Evolutionary conservation across 2,113 vertebrate genomes (phyloP).

Genomic region (Sula dactylatra): DNA sequence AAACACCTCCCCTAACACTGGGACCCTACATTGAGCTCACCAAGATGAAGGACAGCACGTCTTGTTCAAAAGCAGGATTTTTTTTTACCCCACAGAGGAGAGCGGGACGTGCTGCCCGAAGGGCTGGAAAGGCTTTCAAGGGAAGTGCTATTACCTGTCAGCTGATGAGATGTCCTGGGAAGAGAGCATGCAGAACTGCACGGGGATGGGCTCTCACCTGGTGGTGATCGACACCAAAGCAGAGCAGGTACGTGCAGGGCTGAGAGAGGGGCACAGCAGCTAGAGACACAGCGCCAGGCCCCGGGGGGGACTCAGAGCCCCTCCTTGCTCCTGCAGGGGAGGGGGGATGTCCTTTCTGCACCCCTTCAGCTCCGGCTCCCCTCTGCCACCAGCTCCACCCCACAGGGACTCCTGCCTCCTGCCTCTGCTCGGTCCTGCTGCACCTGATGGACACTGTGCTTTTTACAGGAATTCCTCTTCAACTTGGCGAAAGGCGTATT

Average conservation of each 20-base stretch:
- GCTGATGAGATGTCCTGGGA: background rate
- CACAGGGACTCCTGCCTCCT: background rate
- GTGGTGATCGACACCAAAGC: constrained; percentile 50
- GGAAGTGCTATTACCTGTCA: constrained; percentile 66
- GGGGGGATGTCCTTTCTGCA: background rate
- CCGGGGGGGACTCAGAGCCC: too few species aligned
- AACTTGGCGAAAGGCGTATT: background rate
- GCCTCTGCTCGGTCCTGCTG: background rate
- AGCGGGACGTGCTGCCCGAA: background rate
- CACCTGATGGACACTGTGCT: background rate
- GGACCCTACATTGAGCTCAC: background rate
- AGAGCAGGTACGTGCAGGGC: constrained; percentile 61
- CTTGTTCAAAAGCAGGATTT: background rate
- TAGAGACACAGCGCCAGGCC: background rate
- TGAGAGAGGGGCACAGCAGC: background rate
- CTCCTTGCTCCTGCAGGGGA: background rate
- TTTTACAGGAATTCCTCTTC: constrained; percentile 36
- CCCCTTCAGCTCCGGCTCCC: background rate
- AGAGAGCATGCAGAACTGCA: constrained; percentile 60
- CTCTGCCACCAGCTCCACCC: background rate
- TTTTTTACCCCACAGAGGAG: background rate
- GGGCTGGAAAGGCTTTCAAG: constrained; percentile 39
- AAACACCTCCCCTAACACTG: too few species aligned
- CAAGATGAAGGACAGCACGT: background rate
- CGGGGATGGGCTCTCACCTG: constrained; percentile 51